These are phyloP conservation scores for Xiphophorus maculatus DNA, from an alignment of 2,113 vertebrate genomes.

Conservation along the genomic window DNA sequence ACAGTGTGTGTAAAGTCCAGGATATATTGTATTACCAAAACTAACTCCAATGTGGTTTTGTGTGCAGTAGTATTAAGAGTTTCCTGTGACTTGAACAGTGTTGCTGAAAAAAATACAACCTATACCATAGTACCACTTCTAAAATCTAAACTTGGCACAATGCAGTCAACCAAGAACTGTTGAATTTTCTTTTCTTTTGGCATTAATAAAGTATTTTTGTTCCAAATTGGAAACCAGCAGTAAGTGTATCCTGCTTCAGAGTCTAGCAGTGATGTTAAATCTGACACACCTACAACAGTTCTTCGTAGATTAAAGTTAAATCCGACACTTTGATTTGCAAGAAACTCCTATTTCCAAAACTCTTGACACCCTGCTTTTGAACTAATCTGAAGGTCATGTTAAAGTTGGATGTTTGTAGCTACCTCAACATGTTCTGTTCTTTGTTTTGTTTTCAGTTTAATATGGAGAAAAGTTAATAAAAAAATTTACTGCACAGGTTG, in stretches of 20 bases:
- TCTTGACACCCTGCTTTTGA: too few species aligned
- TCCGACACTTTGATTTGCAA: neutral
- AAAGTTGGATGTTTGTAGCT: too few species aligned
- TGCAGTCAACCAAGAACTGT: neutral
- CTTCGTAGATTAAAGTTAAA: too few species aligned
- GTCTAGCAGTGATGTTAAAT: neutral
- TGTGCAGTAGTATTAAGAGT: neutral
- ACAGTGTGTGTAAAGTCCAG: neutral
- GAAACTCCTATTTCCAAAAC: too few species aligned
- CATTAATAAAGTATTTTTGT: neutral
- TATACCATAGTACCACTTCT: neutral
- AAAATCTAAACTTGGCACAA: neutral
- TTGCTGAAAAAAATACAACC: neutral
- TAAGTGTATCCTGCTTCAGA: neutral
- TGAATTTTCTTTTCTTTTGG: neutral
- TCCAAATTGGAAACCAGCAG: neutral
- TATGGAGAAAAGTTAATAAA: neutral
- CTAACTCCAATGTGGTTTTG: neutral
- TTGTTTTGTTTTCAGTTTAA: neutral
- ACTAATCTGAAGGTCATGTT: too few species aligned
- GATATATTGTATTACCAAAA: neutral
- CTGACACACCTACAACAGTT: too few species aligned
- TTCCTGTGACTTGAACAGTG: neutral
- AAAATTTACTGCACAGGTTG: too few species aligned
- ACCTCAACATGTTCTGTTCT: too few species aligned